phyloP scores from a whole-genome alignment of 2,888 invertebrate species.

The Sipunculus nudus region DNA sequence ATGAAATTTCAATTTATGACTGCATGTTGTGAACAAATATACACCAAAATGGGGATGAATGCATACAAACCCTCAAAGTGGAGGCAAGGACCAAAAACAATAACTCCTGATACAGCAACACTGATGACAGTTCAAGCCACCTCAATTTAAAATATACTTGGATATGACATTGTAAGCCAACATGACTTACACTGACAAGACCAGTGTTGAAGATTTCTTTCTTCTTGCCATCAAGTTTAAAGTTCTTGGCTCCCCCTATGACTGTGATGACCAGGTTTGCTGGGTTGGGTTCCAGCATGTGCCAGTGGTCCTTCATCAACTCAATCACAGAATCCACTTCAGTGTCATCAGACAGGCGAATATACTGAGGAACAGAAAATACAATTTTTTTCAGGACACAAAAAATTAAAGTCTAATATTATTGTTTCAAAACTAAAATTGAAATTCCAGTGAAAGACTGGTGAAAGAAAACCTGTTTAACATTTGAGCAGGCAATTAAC shows the following conservation, averaged over 20 bases:
- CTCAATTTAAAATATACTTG: too few species aligned
- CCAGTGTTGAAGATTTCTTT: constrained; percentile 64
- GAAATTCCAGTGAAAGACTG: not conserved
- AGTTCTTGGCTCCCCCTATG: constrained; percentile 67
- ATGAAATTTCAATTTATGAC: too few species aligned
- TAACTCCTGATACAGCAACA: too few species aligned
- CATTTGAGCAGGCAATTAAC: too few species aligned
- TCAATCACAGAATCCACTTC: constrained; percentile 53
- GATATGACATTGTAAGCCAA: too few species aligned
- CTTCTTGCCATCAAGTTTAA: constrained; percentile 65
- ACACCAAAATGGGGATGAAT: too few species aligned
- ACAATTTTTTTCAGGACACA: not conserved
- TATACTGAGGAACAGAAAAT: constrained; percentile 53
- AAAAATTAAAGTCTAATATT: not conserved
- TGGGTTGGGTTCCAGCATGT: constrained; percentile 59
- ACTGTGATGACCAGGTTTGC: constrained; percentile 67
- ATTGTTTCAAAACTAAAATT: not conserved
- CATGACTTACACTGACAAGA: constrained; percentile 61
- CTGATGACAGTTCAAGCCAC: too few species aligned
- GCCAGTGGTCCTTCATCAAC: constrained; percentile 63
- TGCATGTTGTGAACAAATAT: too few species aligned
- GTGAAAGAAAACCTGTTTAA: not conserved
- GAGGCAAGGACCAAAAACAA: too few species aligned
- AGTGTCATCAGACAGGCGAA: constrained; percentile 60
- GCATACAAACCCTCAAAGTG: too few species aligned